Evolutionary conservation across 1,140 invertebrate genomes (phyloP), one percentile per base, ranked within the genome.

Genomic region (Drosophila bifasciata): DNA sequence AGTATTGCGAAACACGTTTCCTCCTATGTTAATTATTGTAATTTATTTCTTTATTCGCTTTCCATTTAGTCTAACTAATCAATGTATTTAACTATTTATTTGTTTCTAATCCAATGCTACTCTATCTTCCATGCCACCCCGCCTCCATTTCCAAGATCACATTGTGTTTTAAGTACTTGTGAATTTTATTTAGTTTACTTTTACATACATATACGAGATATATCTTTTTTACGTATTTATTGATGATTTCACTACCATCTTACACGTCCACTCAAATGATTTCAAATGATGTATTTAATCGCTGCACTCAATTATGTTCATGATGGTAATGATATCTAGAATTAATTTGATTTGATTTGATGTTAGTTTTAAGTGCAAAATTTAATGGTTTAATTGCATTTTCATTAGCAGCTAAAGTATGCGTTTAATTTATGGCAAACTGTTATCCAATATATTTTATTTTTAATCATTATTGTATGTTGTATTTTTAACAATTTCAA

Each of bases 1-100:
- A 86, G 81, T 86, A 86, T 86, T 85, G 78, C 74, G 63, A 68
- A 64, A 61, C 66, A 74, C 48, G 62, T 81, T 83, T 80, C 57
- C 73, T 73, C 56, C 67, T 79, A 86, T 66, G 52, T 60, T 81
- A 73, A 56, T 70, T 79, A 51, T 76, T 86, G 78, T 85, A 85
- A 81, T 77, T 86, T 74, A 86, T 74, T 81, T 81, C 11, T 13
- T 36, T 36, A 36, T 13, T 36, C 55, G 46, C 52, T 73, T 68
- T 64, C 56, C 72, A 73, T 48, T 81, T 69, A 81, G 77, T 76
- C 57, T 53, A 76, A 79, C 70, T 76, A 58, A 51, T 80, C 68
- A 55, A 40, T 73, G 80, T 80, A 80, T 67, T 66, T 70, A 67
- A 77, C 53, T 70, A 71, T 85, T 80, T 76, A 85, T 76, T 86